Evolutionary conservation across 2,797 vertebrate genomes (phyloP).

Genomic region (Falco rusticolus): DNA sequence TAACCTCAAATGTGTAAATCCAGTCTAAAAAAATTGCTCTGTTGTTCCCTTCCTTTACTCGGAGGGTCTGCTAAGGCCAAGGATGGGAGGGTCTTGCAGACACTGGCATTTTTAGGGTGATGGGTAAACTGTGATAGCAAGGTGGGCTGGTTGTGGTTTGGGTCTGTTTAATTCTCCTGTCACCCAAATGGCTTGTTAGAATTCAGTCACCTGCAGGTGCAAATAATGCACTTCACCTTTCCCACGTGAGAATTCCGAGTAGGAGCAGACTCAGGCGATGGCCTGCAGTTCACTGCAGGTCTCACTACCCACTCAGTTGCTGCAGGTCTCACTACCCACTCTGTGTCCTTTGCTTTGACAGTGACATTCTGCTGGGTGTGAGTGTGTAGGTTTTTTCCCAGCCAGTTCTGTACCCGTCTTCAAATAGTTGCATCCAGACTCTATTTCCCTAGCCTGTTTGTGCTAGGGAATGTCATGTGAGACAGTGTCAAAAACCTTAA

Average conservation of each 20-base stretch:
- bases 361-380: not conserved
- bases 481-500: constrained; percentile 4
- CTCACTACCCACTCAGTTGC: not conserved
- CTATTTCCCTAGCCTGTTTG: not conserved
- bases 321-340: not conserved
- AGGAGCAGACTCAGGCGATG: not conserved
- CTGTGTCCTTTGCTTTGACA: not conserved
- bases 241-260: not conserved
- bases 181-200: not conserved
- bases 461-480: not conserved
- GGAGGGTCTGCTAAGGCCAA: not conserved
- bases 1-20: not conserved
- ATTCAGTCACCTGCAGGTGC: not conserved
- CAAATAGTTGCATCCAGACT: not conserved
- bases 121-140: not conserved
- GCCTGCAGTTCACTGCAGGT: not conserved
- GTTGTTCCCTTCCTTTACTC: fast-evolving
- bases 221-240: not conserved
- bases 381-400: not conserved
- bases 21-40: not conserved
- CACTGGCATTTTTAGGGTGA: not conserved
- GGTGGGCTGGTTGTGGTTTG: not conserved
- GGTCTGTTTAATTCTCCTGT: not conserved
- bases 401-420: not conserved
- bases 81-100: not conserved